Conservation (phyloP, 2,797 vertebrate species). For the Onychomys torridus region DNA sequence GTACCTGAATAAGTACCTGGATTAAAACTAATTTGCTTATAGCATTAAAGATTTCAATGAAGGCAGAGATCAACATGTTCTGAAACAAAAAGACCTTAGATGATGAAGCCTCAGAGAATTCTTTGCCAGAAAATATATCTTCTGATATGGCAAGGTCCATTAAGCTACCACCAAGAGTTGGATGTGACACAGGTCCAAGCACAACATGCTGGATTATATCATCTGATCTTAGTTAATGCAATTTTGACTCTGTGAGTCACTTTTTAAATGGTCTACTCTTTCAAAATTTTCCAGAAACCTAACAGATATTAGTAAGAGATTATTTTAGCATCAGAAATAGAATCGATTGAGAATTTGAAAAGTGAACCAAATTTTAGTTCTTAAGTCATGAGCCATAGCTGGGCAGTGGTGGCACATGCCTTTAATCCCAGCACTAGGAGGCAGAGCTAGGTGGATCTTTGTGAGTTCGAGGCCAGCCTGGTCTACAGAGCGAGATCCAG, state of each 20-base stretch:
- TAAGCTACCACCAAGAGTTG: background rate
- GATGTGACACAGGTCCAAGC: fast-evolving
- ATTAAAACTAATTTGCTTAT: background rate
- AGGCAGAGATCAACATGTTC: too few relatives aligned
- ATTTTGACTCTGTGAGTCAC: background rate
- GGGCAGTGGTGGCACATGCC: too few relatives aligned
- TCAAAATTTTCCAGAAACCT: background rate
- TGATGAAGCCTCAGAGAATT: background rate
- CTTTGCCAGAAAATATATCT: background rate
- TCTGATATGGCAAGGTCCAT: background rate
- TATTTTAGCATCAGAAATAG: background rate
- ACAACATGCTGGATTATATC: background rate
- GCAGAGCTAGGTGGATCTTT: too few relatives aligned
- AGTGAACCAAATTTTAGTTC: background rate
- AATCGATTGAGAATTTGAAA: background rate
- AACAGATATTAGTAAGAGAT: background rate
- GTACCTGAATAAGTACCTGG: background rate
- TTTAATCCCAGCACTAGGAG: too few relatives aligned
- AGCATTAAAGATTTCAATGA: background rate
- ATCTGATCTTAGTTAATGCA: background rate
- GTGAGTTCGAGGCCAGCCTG: too few relatives aligned
- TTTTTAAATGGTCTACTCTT: background rate
- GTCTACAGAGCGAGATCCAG: too few relatives aligned
- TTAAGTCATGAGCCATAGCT: background rate
- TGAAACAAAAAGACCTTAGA: background rate